A percentile compares a stretch with the other conserved stretches of the same genome.
phyloP scores from a whole-genome alignment of 2,113 vertebrate species.

The Blennius ocellaris region DNA sequence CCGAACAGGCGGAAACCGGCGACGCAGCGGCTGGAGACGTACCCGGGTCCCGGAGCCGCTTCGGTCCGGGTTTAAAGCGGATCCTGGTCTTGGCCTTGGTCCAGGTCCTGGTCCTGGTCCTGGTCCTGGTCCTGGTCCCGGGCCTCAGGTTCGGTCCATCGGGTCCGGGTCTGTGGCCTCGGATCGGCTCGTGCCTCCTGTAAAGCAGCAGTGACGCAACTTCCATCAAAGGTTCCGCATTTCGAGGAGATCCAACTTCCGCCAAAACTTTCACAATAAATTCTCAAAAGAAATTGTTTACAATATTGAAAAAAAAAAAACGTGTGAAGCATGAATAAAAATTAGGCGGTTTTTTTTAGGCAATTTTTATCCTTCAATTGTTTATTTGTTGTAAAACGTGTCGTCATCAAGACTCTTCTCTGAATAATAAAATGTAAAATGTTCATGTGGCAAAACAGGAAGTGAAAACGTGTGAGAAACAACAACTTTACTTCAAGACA shows the following conservation, averaged over 20 bases:
- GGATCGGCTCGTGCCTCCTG: conserved; percentile 37
- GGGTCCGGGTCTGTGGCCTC: conserved; percentile 1
- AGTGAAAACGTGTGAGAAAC: too few relatives aligned
- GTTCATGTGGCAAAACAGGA: too few relatives aligned
- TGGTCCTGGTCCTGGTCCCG: conserved; percentile 24
- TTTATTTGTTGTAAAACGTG: too few relatives aligned
- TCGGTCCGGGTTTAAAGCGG: background rate
- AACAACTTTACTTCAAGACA: too few relatives aligned
- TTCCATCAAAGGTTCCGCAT: conserved; percentile 24
- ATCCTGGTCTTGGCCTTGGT: background rate
- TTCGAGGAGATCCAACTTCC: conserved; percentile 2
- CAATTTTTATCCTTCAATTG: too few relatives aligned
- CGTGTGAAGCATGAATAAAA: too few relatives aligned
- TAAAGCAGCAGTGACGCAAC: conserved; percentile 73
- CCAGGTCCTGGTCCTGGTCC: too few relatives aligned
- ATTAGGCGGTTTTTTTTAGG: too few relatives aligned
- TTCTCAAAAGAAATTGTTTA: background rate
- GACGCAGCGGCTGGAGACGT: background rate
- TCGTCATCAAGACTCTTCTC: too few relatives aligned
- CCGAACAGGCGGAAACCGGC: background rate
- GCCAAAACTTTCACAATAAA: conserved; percentile 32
- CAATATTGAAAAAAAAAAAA: too few relatives aligned
- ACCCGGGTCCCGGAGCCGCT: conserved; percentile 29
- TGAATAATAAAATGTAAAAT: too few relatives aligned
- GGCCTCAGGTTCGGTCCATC: conserved; percentile 5